Evolutionary conservation across 2,888 invertebrate genomes (phyloP), one percentile per base, ranked within the genome.

Genomic region (Agriopis marginaria): DNA sequence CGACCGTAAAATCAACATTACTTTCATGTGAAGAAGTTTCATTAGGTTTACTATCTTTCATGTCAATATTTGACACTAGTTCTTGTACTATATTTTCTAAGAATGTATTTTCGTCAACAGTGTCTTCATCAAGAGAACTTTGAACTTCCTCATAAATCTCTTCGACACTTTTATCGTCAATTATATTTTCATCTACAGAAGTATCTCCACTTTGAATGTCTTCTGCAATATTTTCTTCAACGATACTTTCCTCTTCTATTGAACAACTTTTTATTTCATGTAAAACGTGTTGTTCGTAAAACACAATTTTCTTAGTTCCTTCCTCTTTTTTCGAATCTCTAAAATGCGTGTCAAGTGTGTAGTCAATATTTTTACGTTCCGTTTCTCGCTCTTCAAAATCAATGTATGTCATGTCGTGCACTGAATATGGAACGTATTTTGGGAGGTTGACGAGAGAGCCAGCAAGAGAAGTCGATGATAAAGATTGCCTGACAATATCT

Each of bases 401-500:
- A 10, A 72, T 67, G 11, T 64, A 62, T 1, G 49, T 58, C 10
- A 40, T 7, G 0, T 79, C 75, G 12, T 83, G 81, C 6, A 66
- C 79, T 0, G 82, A 83, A 61, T 89, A 88, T 0, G 88, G 87
- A 11, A 68, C 74, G 63, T 76, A 74, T 42, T 70, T 70, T 0
- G 88, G 85, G 0, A 88, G 71, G 0, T 63, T 32, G 3, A 86
- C 14, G 32, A 77, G 79, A 0, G 90, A 90, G 0, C 90, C 89
- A 0, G 89, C 87, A 0, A 89, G 80, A 0, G 88, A 85, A 0
- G 78, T 77, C 0, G 86, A 85, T 0, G 89, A 90, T 5, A 77
- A 78, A 0, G 58, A 47, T 47, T 32, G 3, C 23, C 83, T 80
- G 10, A 53, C 47, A n/a, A 78, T n/a, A 74, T 75, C 85, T 82